Conservation (phyloP, 2,113 vertebrate species). For the Lepus europaeus region DNA sequence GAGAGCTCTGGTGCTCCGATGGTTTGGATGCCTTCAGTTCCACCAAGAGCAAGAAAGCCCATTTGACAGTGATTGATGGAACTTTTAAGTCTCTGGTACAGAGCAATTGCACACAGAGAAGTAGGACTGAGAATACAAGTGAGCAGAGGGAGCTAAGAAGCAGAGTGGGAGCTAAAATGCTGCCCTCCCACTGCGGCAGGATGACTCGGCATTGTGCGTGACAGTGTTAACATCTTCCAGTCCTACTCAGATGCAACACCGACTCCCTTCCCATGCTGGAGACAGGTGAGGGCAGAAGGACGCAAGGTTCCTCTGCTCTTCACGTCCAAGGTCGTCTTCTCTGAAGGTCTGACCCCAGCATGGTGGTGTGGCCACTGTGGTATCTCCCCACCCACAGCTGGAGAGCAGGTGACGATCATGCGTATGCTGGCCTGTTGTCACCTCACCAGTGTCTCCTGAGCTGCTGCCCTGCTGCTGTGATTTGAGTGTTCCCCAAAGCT, state of each 20-base stretch:
- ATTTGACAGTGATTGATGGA: neutral
- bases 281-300: neutral
- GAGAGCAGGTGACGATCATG: neutral
- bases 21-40: neutral
- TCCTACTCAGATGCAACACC: neutral
- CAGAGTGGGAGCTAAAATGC: fast-evolving
- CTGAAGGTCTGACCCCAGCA: too few relatives aligned
- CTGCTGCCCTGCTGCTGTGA: too few relatives aligned
- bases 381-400: neutral
- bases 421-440: too few relatives aligned
- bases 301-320: too few relatives aligned
- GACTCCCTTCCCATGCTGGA: neutral
- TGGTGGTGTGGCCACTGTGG: too few relatives aligned
- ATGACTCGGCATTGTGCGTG: neutral
- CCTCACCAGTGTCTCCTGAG: neutral
- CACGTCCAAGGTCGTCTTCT: neutral
- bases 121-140: neutral
- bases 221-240: neutral
- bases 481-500: too few relatives aligned
- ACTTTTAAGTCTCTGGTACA: neutral
- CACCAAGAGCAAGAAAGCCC: neutral
- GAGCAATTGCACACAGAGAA: neutral
- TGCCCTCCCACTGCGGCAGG: neutral
- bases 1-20: neutral
- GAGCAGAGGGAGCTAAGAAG: too few relatives aligned